phyloP scores from a whole-genome alignment of 2,113 vertebrate species.

The Todiramphus chloris region DNA sequence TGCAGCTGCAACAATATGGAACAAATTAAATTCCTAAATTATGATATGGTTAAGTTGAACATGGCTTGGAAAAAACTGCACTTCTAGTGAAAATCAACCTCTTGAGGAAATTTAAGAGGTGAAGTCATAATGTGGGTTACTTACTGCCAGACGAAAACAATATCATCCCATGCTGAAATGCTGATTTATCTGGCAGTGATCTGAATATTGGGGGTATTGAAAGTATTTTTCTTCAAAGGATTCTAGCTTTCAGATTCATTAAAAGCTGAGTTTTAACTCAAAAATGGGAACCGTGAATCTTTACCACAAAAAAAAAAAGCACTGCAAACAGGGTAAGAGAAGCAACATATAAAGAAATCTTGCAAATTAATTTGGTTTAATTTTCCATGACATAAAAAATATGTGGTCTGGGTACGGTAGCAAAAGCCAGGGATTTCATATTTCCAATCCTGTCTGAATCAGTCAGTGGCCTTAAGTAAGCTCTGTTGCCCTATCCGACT shows the following conservation, averaged over 20 bases:
- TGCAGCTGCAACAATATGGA: slow-evolving; percentile 10
- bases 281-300: background rate
- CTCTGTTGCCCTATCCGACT: background rate
- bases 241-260: background rate
- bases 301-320: background rate
- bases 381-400: background rate
- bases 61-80: slow-evolving; percentile 32
- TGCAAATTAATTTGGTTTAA: background rate
- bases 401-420: background rate
- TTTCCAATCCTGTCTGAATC: background rate
- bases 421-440: background rate
- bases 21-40: slow-evolving; percentile 42
- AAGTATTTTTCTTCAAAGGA: background rate
- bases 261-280: background rate
- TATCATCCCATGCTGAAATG: background rate
- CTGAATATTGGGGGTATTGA: background rate
- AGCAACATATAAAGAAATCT: background rate
- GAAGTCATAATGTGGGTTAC: slow-evolving; percentile 35
- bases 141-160: slow-evolving; percentile 23
- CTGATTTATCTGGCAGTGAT: slow-evolving; percentile 19
- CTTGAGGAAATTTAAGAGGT: slow-evolving; percentile 46
- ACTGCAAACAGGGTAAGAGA: background rate
- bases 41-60: slow-evolving; percentile 19
- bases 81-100: slow-evolving; percentile 33
- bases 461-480: background rate